These are phyloP conservation scores for Apis cerana DNA, from an alignment of 1,140 invertebrate species.

Conservation along the genomic window DNA sequence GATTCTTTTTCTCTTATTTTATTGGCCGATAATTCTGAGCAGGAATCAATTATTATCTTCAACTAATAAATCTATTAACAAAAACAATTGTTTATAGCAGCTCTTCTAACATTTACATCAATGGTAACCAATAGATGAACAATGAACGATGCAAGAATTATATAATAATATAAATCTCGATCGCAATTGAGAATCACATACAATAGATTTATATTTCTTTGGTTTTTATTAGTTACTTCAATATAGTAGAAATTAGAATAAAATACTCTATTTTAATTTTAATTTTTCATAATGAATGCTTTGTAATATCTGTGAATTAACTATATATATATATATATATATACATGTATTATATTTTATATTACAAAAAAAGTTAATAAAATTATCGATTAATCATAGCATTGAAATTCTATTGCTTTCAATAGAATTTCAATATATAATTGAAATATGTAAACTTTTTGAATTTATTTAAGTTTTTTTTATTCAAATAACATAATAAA, in stretches of 20 bases:
- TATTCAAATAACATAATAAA: not conserved
- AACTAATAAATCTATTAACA: constrained; percentile 36
- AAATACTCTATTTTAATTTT: not conserved
- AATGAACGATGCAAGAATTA: not conserved
- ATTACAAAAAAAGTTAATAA: not conserved
- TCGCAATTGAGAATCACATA: not conserved
- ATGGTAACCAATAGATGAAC: constrained; percentile 12
- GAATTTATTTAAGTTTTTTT: not conserved
- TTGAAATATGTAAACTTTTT: no score
- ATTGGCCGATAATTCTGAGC: not conserved
- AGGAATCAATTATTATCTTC: constrained; percentile 20
- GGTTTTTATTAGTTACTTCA: not conserved
- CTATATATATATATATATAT: no score
- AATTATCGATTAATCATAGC: not conserved
- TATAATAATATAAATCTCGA: not conserved
- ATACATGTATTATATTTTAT: no score
- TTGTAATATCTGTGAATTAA: not conserved
- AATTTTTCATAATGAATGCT: no score
- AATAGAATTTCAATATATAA: not conserved
- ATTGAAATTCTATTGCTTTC: not conserved
- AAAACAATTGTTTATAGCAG: constrained; percentile 25
- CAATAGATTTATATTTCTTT: not conserved
- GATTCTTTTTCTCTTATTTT: constrained; percentile 7
- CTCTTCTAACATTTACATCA: not conserved
- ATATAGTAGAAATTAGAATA: not conserved